Evolutionary conservation across 2,888 invertebrate genomes (phyloP).

Genomic region (Polyploca ridens): DNA sequence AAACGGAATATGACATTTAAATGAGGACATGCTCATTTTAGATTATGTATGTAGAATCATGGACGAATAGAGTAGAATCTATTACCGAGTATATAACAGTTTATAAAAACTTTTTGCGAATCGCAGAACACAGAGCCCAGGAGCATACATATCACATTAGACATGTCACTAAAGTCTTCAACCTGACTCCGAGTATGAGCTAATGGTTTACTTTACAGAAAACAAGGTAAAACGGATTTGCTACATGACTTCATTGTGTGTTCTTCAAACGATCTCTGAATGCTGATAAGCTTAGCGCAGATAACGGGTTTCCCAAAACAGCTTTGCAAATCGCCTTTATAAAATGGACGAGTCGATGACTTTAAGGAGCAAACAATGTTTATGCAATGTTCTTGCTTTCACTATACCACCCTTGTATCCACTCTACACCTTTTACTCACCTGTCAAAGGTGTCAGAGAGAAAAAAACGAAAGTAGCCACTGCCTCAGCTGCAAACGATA

Average conservation of each 20-base stretch:
- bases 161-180: constrained; percentile 11
- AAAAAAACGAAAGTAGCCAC: constrained; percentile 57
- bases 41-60: no score
- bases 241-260: constrained; percentile 63
- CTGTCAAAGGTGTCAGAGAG: constrained; percentile 44
- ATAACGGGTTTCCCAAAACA: constrained; percentile 18
- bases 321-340: constrained; percentile 14
- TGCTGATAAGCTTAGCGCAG: constrained; percentile 42
- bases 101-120: no score
- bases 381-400: constrained; percentile 57
- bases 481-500: constrained; percentile 35
- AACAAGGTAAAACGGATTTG: constrained; percentile 47
- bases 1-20: no score
- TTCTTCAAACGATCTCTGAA: constrained; percentile 35
- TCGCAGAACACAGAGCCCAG: background rate
- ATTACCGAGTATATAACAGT: no score
- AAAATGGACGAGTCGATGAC: constrained; percentile 21
- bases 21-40: no score
- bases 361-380: constrained; percentile 45
- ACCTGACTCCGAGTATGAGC: constrained; percentile 28
- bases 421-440: constrained; percentile 43
- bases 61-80: no score
- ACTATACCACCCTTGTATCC: constrained; percentile 48
- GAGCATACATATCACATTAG: background rate
- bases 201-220: constrained; percentile 34